phyloP scores from a whole-genome alignment of 2,797 vertebrate genomes.

The Pagetopsis macropterus region DNA sequence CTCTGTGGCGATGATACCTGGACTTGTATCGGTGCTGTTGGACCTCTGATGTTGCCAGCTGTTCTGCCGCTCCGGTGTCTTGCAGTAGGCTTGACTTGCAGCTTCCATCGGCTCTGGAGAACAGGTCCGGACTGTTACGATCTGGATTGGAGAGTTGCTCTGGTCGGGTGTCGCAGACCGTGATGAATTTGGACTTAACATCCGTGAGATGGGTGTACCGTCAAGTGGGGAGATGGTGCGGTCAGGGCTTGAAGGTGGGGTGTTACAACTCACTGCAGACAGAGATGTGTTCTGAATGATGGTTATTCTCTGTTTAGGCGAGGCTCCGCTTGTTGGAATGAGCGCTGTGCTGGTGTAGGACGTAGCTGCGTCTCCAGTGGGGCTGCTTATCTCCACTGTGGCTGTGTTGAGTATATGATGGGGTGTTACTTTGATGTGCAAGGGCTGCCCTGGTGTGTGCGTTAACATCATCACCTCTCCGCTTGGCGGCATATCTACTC shows the following conservation, averaged over 20 bases:
- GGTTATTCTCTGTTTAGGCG: conserved; percentile 94
- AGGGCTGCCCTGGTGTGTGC: conserved; percentile 91
- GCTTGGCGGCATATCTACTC: conserved; percentile 85
- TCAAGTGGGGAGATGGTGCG: conserved; percentile 85
- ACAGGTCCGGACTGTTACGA: conserved; percentile 87
- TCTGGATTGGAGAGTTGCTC: conserved; percentile 89
- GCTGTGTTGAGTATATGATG: conserved; percentile 93
- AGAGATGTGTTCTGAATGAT: conserved; percentile 91
- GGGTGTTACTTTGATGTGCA: conserved; percentile 96
- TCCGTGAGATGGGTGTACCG: conserved; percentile 83
- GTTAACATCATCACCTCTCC: conserved; percentile 91
- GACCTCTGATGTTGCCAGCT: conserved; percentile 92
- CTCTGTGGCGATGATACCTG: conserved; percentile 94
- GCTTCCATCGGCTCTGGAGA: conserved; percentile 88
- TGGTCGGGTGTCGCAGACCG: conserved; percentile 89
- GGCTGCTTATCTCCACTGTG: conserved; percentile 94
- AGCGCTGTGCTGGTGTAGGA: conserved; percentile 94
- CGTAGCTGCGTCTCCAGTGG: conserved; percentile 85
- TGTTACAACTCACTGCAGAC: conserved; percentile 84
- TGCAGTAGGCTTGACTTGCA: conserved; percentile 86
- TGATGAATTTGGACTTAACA: conserved; percentile 87
- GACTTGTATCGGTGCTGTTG: conserved; percentile 84
- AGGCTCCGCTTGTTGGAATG: conserved; percentile 90
- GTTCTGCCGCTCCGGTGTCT: conserved; percentile 88
- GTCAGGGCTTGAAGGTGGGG: conserved; percentile 81